A percentile compares a stretch with the other conserved stretches of the same genome.
Evolutionary conservation across 2,113 vertebrate species (phyloP).

Genomic region (Tetrax tetrax): DNA sequence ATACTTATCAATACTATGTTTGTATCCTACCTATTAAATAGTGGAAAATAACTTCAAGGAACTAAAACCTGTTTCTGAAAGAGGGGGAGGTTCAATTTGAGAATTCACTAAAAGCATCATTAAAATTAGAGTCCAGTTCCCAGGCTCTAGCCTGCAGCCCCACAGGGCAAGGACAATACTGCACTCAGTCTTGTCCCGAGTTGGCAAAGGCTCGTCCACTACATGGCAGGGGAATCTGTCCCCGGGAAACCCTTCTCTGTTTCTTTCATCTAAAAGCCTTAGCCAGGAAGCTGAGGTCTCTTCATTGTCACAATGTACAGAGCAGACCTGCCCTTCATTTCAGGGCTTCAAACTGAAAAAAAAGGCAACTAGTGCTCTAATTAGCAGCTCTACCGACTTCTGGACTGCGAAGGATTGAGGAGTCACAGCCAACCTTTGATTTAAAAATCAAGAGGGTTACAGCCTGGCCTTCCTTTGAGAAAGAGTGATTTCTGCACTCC

Average conservation of each 20-base stretch:
- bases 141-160: neutral
- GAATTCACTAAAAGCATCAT: neutral
- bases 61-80: conserved; percentile 30
- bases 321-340: conserved; percentile 30
- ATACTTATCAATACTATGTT: conserved; percentile 54
- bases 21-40: conserved; percentile 8
- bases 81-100: conserved; percentile 8
- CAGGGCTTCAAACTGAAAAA: neutral
- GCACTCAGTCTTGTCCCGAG: rapidly evolving
- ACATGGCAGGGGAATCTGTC: neutral
- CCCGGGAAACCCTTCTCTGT: neutral
- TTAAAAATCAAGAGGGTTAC: conserved; percentile 51
- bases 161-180: neutral
- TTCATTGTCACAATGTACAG: neutral
- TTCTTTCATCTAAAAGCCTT: neutral
- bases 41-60: neutral
- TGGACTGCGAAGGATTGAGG: conserved; percentile 18
- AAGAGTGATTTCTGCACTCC: neutral
- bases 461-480: conserved; percentile 33
- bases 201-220: neutral
- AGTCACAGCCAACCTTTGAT: conserved; percentile 47
- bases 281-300: neutral
- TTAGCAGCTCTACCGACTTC: conserved; percentile 33
- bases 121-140: neutral
- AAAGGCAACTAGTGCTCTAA: neutral